Evolutionary conservation across 1,140 invertebrate genomes (phyloP), one percentile per base, ranked within the genome.

Genomic region (Drosophila watanabei): DNA sequence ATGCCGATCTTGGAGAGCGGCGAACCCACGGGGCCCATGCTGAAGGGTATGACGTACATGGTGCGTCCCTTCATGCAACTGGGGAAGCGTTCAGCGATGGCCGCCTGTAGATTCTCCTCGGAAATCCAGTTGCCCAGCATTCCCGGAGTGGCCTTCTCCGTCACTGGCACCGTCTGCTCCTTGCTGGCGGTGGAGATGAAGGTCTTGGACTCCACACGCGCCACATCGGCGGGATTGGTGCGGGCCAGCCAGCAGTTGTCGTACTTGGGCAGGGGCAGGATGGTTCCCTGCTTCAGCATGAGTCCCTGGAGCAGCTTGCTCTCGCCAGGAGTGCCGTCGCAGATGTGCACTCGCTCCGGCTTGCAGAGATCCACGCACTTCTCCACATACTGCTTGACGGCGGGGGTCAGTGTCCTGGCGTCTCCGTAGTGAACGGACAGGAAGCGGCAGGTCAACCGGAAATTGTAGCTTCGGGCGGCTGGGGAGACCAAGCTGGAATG

Each of bases 1-100:
- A 99, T 96, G 18, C 98, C 98, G 77, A 98, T 97, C 94, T 99
- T 99, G 1, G 97, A 97, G 4, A 99, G 93, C 0, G 97, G 96
- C 4, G 97, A 97, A 2, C 97, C 96, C 11, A 99, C 94, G 6
- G 98, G 98, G 20, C 98, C 98, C 98, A 99, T 99, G 72, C 96
- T 97, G 93, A 98, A 99, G 9, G 98, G 98, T 75, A 99, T 97
- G 1, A 99, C 97, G 93, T 98, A 99, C 98, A 99, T 99, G 5
- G 97, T 98, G 9, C 98, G 95, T 9, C 97, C 97, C 95, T 95
- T 95, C 98, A 98, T 98, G 92, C 97, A 97, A 16, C 96, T 96
- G 0, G 97, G 97, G 89, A 99, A 99, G 51, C 98, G 94, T 75
- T 97, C 95, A 0, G 32, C 93, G 7, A 99, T 94, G 8, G 96